Evolutionary conservation across 2,113 vertebrate genomes (phyloP).

Genomic region (Typhlomys cinereus): DNA sequence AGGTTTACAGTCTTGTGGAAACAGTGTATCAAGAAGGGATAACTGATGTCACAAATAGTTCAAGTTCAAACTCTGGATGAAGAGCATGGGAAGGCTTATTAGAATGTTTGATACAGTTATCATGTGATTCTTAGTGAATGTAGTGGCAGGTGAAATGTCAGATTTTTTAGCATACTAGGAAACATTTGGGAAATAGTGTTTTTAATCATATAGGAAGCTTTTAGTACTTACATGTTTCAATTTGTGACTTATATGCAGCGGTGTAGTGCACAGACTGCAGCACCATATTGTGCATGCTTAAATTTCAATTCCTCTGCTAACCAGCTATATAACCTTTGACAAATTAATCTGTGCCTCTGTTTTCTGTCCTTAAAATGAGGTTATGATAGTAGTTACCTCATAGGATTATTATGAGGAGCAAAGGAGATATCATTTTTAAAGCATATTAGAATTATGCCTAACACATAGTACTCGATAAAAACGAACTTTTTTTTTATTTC

Average conservation of each 20-base stretch:
- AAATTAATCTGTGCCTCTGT: not conserved
- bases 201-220: not conserved
- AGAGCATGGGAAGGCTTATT: not conserved
- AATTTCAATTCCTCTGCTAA: not conserved
- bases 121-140: not conserved
- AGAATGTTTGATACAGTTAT: not conserved
- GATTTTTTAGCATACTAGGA: not conserved
- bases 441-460: not conserved
- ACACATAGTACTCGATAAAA: not conserved
- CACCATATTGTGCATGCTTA: not conserved
- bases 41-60: not conserved
- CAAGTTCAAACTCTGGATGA: not conserved
- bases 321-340: not conserved
- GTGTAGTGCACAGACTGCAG: not conserved
- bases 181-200: not conserved
- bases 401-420: not conserved
- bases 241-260: not conserved
- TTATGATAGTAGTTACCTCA: not conserved
- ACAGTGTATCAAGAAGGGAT: slow-evolving; percentile 4
- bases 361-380: slow-evolving; percentile 10
- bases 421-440: not conserved
- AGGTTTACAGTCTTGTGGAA: not conserved
- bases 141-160: not conserved
- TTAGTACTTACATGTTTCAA: slow-evolving; percentile 1
- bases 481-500: too few relatives aligned